A percentile compares a stretch with the other conserved stretches of the same genome.
Conservation (phyloP, 1,140 invertebrate species). For the Planococcus citri region DNA sequence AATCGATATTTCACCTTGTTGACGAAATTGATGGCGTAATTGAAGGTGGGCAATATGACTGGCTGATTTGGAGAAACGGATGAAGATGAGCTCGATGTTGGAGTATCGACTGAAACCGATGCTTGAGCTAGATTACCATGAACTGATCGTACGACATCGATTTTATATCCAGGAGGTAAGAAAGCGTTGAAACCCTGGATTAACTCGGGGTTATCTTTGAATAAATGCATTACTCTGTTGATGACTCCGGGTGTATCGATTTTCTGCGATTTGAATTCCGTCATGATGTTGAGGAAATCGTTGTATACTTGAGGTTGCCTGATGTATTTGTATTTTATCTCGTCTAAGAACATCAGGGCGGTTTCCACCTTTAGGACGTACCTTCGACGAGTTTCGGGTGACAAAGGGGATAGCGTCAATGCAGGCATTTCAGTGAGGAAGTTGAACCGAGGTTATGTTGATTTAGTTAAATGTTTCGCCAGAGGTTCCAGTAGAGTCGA, state of each 20-base stretch:
- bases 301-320: slow-evolving; percentile 98
- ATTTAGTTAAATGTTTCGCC: too few species aligned
- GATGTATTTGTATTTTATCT: slow-evolving; percentile 96
- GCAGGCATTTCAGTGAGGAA: too few species aligned
- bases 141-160: slow-evolving; percentile 87
- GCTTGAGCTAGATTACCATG: slow-evolving; percentile 54
- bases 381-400: too few species aligned
- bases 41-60: slow-evolving; percentile 98
- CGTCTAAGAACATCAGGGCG: slow-evolving; percentile 93
- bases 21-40: too few species aligned
- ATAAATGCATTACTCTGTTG: slow-evolving; percentile 89
- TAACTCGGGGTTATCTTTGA: slow-evolving; percentile 92
- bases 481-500: too few species aligned
- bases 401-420: too few species aligned
- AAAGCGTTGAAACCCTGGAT: slow-evolving; percentile 99
- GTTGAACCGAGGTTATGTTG: too few species aligned
- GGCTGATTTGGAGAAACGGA: slow-evolving; percentile 60
- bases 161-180: slow-evolving; percentile 95
- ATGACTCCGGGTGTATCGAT: slow-evolving; percentile 99
- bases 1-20: too few species aligned
- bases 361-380: slow-evolving; percentile 97
- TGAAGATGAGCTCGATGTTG: slow-evolving; percentile 57
- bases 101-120: slow-evolving; percentile 70
- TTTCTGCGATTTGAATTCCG: slow-evolving; percentile 97
- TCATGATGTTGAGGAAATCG: slow-evolving; percentile 99